Evolutionary conservation across 2,888 invertebrate genomes (phyloP).

Genomic region (Clostera curtula): DNA sequence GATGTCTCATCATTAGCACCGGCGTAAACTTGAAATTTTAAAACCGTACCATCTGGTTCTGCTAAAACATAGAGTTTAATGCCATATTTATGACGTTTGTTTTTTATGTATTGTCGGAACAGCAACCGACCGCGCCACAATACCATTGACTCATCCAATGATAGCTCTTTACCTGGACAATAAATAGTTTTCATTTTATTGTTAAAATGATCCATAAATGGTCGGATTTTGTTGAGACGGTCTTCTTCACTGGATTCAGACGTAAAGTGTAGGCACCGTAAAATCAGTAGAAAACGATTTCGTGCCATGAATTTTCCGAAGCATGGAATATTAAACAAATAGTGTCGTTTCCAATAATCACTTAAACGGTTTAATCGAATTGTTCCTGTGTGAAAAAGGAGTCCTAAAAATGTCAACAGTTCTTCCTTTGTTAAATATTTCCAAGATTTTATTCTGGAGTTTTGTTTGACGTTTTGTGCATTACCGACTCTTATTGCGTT

Average conservation of each 20-base stretch:
- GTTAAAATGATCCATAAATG: conserved; percentile 37
- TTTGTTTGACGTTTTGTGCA: conserved; percentile 8
- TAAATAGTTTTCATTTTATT: conserved; percentile 27
- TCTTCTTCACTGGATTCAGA: conserved; percentile 21
- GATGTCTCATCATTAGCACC: conserved; percentile 18
- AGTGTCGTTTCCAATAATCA: conserved; percentile 39
- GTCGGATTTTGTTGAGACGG: conserved; percentile 26
- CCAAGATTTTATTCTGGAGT: conserved; percentile 23
- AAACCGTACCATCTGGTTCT: conserved; percentile 18
- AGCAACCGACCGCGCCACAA: conserved; percentile 31
- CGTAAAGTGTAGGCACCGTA: conserved; percentile 33
- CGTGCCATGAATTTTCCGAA: conserved; percentile 26
- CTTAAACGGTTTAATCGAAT: conserved; percentile 27
- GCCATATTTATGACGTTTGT: conserved; percentile 36
- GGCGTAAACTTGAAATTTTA: conserved; percentile 23
- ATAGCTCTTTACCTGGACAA: conserved; percentile 27
- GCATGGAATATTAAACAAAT: conserved; percentile 27
- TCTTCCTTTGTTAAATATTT: conserved; percentile 16
- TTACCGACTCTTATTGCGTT: conserved; percentile 4
- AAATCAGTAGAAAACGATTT: conserved; percentile 6
- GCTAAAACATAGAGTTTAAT: conserved; percentile 29
- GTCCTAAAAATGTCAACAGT: conserved; percentile 33
- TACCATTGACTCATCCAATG: conserved; percentile 32
- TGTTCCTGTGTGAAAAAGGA: conserved; percentile 39
- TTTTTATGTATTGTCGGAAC: conserved; percentile 32